phyloP scores from a whole-genome alignment of 1,140 invertebrate species.

The Argopecten irradians region DNA sequence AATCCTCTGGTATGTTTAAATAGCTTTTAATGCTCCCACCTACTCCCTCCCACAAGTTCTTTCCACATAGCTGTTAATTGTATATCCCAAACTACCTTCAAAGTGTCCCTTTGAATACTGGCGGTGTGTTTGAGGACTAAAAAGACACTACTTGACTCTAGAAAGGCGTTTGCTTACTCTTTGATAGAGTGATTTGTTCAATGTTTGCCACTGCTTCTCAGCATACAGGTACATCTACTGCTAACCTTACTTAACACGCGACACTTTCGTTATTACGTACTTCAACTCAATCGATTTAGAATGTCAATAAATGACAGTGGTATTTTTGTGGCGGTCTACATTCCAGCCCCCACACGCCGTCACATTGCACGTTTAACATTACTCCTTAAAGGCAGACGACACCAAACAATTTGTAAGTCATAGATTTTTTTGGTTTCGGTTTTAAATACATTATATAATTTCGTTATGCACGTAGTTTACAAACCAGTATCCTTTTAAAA shows the following conservation, averaged over 20 bases:
- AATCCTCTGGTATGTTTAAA: not conserved
- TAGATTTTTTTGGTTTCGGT: not conserved
- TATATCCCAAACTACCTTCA: not conserved
- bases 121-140: not conserved
- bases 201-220: not conserved
- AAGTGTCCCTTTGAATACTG: not conserved
- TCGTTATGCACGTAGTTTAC: too few relatives aligned
- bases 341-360: not conserved
- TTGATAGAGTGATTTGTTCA: not conserved
- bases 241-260: not conserved
- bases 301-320: constrained; percentile 16
- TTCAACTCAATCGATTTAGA: not conserved
- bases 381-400: not conserved
- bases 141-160: not conserved
- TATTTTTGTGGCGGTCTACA: not conserved
- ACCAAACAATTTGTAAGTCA: not conserved
- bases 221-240: not conserved
- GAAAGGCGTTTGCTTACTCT: not conserved
- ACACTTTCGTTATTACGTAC: constrained; percentile 3
- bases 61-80: not conserved
- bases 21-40: not conserved
- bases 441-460: not conserved
- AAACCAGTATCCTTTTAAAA: too few relatives aligned
- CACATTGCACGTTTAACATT: not conserved
- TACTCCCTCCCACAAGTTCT: not conserved